phyloP scores from a whole-genome alignment of 2,888 invertebrate species.

The Drosophila robusta region DNA sequence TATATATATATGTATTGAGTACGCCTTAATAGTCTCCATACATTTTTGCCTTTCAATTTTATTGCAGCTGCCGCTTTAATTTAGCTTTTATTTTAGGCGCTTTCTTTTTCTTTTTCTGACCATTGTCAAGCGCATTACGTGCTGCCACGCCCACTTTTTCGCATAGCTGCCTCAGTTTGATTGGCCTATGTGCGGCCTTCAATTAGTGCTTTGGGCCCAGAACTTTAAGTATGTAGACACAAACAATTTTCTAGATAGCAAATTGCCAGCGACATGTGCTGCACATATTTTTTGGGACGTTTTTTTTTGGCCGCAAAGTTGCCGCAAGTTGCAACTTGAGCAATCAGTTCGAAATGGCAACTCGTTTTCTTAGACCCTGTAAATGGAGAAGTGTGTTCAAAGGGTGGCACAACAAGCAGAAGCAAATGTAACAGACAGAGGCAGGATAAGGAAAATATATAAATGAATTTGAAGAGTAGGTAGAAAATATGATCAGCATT shows the following conservation, averaged over 20 bases:
- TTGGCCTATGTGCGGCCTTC: conserved; percentile 56
- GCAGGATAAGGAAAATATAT: no score
- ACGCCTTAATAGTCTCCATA: background rate
- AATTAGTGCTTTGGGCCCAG: conserved; percentile 63
- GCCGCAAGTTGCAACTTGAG: conserved; percentile 44
- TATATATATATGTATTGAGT: background rate
- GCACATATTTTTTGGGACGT: conserved; percentile 35
- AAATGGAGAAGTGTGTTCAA: fast-evolving
- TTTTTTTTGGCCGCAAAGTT: conserved; percentile 3
- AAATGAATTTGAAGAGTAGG: no score
- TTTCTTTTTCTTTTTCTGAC: conserved; percentile 2
- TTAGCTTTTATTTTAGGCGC: background rate
- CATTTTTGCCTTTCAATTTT: background rate
- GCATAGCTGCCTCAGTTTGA: conserved; percentile 14
- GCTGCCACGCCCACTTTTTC: conserved; percentile 35
- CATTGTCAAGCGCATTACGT: conserved; percentile 29
- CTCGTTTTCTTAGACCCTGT: conserved; percentile 30
- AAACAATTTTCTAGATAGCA: conserved; percentile 57
- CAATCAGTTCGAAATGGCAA: conserved; percentile 53
- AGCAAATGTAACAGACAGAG: background rate
- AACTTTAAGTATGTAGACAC: conserved; percentile 50
- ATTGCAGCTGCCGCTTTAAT: background rate
- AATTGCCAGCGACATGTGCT: conserved; percentile 70
- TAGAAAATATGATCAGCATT: no score
- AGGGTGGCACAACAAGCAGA: background rate